phyloP scores from a whole-genome alignment of 2,113 vertebrate genomes.

The Ifrita kowaldi region DNA sequence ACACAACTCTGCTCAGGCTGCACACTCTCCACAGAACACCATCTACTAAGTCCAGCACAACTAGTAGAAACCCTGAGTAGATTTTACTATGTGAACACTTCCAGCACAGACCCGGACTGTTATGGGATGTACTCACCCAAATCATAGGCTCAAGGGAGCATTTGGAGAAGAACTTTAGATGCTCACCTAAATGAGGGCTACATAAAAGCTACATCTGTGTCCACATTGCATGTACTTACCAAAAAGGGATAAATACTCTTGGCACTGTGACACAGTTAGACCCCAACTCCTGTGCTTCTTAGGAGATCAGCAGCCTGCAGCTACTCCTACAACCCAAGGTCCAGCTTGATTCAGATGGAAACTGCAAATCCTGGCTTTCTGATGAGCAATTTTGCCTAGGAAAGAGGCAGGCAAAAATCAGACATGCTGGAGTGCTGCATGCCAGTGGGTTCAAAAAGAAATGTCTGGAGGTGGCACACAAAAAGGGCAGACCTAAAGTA shows the following conservation, averaged over 20 bases:
- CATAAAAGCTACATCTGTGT: not conserved
- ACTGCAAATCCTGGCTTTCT: not conserved
- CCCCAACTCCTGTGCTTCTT: not conserved
- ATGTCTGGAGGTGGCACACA: not conserved
- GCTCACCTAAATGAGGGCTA: not conserved
- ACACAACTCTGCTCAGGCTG: not conserved
- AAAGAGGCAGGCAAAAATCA: not conserved
- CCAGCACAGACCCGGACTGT: not conserved
- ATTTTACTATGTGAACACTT: not conserved
- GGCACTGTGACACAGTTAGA: not conserved
- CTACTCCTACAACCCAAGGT: not conserved
- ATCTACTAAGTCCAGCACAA: not conserved
- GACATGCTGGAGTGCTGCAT: not conserved
- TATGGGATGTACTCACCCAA: not conserved
- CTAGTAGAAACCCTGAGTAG: not conserved
- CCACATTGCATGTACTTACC: not conserved
- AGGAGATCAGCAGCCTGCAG: not conserved
- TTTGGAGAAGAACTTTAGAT: not conserved
- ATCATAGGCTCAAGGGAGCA: rapidly evolving
- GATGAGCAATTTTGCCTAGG: not conserved
- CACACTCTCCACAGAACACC: rapidly evolving
- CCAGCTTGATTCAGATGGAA: not conserved
- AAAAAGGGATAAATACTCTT: not conserved
- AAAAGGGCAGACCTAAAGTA: not conserved
- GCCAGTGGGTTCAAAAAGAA: not conserved